These are phyloP conservation scores for Lophotis ruficrista DNA, from an alignment of 2,113 vertebrate genomes.

Conservation along the genomic window DNA sequence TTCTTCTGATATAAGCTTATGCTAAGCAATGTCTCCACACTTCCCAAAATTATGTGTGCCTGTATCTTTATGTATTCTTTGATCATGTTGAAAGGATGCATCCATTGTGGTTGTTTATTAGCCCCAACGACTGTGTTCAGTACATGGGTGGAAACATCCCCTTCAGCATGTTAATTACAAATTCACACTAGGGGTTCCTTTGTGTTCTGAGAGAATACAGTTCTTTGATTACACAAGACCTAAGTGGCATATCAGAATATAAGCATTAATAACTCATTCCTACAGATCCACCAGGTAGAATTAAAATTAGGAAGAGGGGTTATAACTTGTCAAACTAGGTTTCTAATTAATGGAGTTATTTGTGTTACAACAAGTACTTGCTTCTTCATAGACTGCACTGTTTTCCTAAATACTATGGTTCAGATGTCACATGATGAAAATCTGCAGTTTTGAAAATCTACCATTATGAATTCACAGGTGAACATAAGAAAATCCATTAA, in stretches of 20 bases:
- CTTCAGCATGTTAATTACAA: constrained; percentile 65
- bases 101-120: constrained; percentile 68
- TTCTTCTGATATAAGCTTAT: constrained; percentile 65
- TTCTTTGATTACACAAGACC: constrained; percentile 72
- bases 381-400: neutral
- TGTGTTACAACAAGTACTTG: neutral
- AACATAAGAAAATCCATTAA: neutral
- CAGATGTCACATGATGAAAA: neutral
- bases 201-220: constrained; percentile 73
- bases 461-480: neutral
- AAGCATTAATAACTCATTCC: constrained; percentile 74
- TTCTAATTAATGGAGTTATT: constrained; percentile 60
- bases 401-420: neutral
- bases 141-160: constrained; percentile 57
- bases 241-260: constrained; percentile 70
- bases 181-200: constrained; percentile 66
- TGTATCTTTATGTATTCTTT: constrained; percentile 64
- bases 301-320: constrained; percentile 68
- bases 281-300: constrained; percentile 66
- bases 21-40: constrained; percentile 48
- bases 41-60: constrained; percentile 45
- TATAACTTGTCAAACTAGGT: constrained; percentile 61
- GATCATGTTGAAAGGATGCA: constrained; percentile 64
- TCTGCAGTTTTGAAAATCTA: neutral
- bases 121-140: constrained; percentile 31